Evolutionary conservation across 1,140 invertebrate species (phyloP).

Genomic region (Epicauta chinensis): DNA sequence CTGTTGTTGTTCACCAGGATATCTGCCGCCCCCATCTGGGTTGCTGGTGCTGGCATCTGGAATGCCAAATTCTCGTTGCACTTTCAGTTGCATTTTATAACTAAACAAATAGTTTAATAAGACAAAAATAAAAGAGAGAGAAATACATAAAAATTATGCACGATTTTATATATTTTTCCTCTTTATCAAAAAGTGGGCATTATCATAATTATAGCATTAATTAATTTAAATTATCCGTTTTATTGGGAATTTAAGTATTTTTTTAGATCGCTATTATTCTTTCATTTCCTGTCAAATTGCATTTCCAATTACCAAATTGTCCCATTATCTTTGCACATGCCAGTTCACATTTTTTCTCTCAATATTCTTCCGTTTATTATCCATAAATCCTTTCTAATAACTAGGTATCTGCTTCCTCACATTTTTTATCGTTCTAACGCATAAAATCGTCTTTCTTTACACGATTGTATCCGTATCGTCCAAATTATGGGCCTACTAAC

Average conservation of each 20-base stretch:
- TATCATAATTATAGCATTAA: too few relatives aligned
- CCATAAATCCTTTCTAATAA: slow-evolving; percentile 27
- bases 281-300: background rate
- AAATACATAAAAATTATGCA: too few relatives aligned
- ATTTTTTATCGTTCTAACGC: slow-evolving; percentile 16
- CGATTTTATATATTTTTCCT: background rate
- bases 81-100: slow-evolving; percentile 27
- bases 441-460: background rate
- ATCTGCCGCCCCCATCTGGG: slow-evolving; percentile 4
- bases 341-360: slow-evolving; percentile 14
- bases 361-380: slow-evolving; percentile 20
- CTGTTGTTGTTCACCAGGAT: slow-evolving; percentile 14
- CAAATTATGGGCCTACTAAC: slow-evolving; percentile 7
- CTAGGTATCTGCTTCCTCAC: slow-evolving; percentile 16
- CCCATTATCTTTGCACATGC: slow-evolving; percentile 16
- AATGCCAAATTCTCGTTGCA: slow-evolving; percentile 41
- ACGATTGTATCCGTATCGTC: background rate
- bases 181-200: background rate
- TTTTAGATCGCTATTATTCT: background rate
- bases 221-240: too few relatives aligned
- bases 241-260: background rate
- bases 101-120: background rate
- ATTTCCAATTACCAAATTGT: slow-evolving; percentile 21
- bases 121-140: background rate
- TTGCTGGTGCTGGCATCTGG: slow-evolving; percentile 39